Evolutionary conservation across 2,888 invertebrate genomes (phyloP), one percentile per base, ranked within the genome.

Genomic region (Notodonta dromedarius): DNA sequence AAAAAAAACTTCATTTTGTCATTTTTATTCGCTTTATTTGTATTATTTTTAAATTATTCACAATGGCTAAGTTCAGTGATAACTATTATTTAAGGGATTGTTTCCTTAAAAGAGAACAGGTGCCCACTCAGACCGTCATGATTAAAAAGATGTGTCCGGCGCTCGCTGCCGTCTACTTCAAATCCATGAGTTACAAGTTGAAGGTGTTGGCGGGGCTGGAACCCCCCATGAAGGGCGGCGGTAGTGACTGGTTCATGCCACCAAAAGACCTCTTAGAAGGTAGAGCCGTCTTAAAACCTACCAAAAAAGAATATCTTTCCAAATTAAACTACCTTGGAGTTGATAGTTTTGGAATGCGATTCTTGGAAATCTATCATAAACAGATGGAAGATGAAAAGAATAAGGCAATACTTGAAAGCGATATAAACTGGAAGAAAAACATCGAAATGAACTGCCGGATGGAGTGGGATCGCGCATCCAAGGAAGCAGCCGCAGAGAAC

Each of bases 141-240:
- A 88, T 75, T 60, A 75, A 85, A 0, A 88, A 78, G 63, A 92
- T 93, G 93, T 66, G 76, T 8, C 80, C 81, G 6, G 66, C 83
- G 1, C 82, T 93, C 3, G 93, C 93, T 0, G 77, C 82, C 9
- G 82, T 93, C 50, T 92, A 88, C 67, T 93, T 93, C 67, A 88
- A 90, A 58, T 87, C 87, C 0, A 92, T 93, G 93, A 78, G 70
- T 9, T 78, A 79, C 0, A 86, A 85, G 61, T 71, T 88, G 0
- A 90, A 88, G 70, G 76, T 84, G 2, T 73, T 91, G 0, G 92
- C 91, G 2, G 93, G 93, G 0, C 72, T 93, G 0, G 88, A 91
- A 64, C 93, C 93, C 0, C 79, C 82, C 0, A 74, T 93, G 76
- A 84, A 84, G 69, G 92, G 93, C 8, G 91, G 89, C 0, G 93